Conservation (phyloP, 2,113 vertebrate genomes). For the Microtus oregoni region DNA sequence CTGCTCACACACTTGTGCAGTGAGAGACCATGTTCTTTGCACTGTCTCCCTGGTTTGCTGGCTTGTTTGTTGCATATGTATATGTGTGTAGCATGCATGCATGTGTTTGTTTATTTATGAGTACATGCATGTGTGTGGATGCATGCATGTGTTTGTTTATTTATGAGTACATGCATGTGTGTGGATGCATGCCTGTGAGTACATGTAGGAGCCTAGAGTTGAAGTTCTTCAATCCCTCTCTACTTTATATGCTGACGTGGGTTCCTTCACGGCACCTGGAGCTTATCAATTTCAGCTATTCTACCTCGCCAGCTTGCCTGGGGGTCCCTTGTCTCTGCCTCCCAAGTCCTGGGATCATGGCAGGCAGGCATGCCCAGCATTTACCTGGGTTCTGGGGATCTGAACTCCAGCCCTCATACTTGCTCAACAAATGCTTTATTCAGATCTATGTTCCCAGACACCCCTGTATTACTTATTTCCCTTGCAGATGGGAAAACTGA, state of each 20-base stretch:
- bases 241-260: background rate
- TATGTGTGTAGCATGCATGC: background rate
- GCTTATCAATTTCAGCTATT: background rate
- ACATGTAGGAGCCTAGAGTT: background rate
- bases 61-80: background rate
- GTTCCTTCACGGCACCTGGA: background rate
- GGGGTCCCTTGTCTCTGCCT: background rate
- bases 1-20: fast-evolving
- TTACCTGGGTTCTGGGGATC: background rate
- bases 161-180: background rate
- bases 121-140: background rate
- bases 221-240: background rate
- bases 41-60: background rate
- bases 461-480: background rate
- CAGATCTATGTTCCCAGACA: background rate
- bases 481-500: constrained; percentile 22
- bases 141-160: background rate
- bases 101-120: no score
- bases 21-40: background rate
- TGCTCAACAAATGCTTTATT: background rate
- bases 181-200: background rate
- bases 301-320: background rate
- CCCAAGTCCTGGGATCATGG: background rate
- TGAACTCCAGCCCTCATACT: background rate
- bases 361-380: background rate